Evolutionary conservation across 2,113 vertebrate species (phyloP), one percentile per base, ranked within the genome.

Genomic region (rat (Rattus norvegicus)): DNA sequence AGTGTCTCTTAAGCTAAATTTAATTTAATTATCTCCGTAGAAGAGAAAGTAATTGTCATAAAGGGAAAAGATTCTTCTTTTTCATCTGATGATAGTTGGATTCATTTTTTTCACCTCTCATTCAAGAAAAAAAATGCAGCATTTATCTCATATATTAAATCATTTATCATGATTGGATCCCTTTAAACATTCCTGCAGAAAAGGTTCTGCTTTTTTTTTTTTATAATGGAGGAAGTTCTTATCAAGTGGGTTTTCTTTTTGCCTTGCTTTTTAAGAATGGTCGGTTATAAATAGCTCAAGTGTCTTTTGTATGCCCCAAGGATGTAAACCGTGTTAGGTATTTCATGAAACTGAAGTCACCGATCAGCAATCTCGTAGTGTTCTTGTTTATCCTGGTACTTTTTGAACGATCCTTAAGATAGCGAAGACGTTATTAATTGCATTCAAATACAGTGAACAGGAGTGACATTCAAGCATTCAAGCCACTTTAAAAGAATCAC

Each of bases 1-100:
- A 43, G 30, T 96, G 30, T 56, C 85, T 96, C 96, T 96, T 97
- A 97, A 98, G 91, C 95, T 97, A 94, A 97, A 97, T 98, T 98
- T 98, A 98, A 98, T 98, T 98, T 98, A 98, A 98, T 98, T 98
- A 98, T 67, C 7, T 92, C 91, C 36, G 93, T 91, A 97, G 85
- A 97, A 98, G 95, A 97, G 93, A 97, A 98, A 98, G 97, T 91
- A 91, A 95, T 98, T 96, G 95, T 96, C 98, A 98, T 97, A 97
- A 98, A 98, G 97, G 92, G 1, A 0, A 98, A 97, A 79, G 96
- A 97, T 98, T 98, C 97, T 98, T 98, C 97, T 70, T 95, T 98
- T 98, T 63, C 33, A 97, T 98, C 33, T 88, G 20, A 52, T 70
- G 47, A 98, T 97, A 98, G 97, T 96, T 95, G 95, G 95, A 97